A percentile compares a stretch with the other conserved stretches of the same genome.
Evolutionary conservation across 2,797 vertebrate genomes (phyloP).

Genomic region (Tokudaia muenninki): DNA sequence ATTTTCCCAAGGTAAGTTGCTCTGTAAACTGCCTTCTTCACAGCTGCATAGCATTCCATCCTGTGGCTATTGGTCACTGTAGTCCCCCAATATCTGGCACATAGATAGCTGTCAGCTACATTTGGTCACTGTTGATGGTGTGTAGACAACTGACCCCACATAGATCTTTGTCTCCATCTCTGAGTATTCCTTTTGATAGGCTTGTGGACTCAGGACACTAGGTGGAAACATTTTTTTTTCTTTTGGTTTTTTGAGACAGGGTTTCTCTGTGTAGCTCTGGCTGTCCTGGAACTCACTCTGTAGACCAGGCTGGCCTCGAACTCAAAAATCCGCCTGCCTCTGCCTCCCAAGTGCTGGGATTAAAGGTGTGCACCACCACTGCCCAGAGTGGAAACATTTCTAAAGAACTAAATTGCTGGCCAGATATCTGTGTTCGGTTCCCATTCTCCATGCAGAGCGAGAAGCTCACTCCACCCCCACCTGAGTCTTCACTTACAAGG

Average conservation of each 20-base stretch:
- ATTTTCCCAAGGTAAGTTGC: background rate
- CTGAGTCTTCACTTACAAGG: background rate
- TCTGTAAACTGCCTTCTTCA: background rate
- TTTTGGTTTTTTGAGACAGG: too few species aligned
- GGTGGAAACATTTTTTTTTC: background rate
- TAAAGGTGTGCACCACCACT: too few species aligned
- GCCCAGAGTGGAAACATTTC: background rate
- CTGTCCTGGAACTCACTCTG: too few species aligned
- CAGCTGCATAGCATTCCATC: background rate
- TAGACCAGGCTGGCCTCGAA: too few species aligned
- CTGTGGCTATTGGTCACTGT: background rate
- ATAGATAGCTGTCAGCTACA: background rate
- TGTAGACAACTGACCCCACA: background rate
- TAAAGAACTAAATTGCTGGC: background rate
- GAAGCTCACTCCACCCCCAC: background rate
- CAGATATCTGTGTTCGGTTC: background rate
- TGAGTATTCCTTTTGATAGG: background rate
- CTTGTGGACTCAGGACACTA: background rate
- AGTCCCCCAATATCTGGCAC: background rate
- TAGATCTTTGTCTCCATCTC: background rate
- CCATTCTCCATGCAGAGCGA: too few species aligned
- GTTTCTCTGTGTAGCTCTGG: too few species aligned
- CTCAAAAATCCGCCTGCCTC: too few species aligned
- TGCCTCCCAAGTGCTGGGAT: too few species aligned
- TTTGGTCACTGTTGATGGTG: background rate